phyloP scores from a whole-genome alignment of 1,140 invertebrate genomes.

The Drosophila tropicalis region DNA sequence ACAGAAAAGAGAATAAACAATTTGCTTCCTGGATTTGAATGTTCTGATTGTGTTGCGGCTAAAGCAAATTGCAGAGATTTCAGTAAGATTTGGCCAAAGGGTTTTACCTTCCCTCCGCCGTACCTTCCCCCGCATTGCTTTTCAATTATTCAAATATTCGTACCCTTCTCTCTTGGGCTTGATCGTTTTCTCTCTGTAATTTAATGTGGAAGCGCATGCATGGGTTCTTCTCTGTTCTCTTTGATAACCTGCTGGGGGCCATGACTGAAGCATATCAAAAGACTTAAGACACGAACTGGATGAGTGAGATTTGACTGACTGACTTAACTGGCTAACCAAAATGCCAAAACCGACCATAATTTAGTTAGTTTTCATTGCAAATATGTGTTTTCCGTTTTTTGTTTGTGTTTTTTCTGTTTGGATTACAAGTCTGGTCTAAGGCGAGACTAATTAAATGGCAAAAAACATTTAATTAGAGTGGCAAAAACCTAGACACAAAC shows the following conservation, averaged over 20 bases:
- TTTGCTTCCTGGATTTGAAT: constrained; percentile 49
- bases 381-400: not conserved
- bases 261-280: constrained; percentile 39
- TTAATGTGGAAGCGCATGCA: constrained; percentile 56
- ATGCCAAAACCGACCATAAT: not conserved
- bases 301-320: not conserved
- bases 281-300: constrained; percentile 59
- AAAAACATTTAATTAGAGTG: not conserved
- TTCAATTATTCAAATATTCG: constrained; percentile 44
- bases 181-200: constrained; percentile 40
- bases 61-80: constrained; percentile 44
- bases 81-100: constrained; percentile 40
- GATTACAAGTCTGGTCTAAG: not conserved
- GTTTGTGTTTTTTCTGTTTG: not conserved
- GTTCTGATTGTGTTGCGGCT: constrained; percentile 15
- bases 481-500: not conserved
- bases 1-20: not conserved
- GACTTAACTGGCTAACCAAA: not conserved
- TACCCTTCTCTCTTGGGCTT: constrained; percentile 28
- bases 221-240: not conserved
- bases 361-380: not conserved
- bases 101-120: not conserved
- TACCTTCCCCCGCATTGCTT: constrained; percentile 40
- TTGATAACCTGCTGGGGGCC: constrained; percentile 14
- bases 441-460: constrained; percentile 9